Percentiles rank a stretch among this genome's conserved stretches.
Conservation (phyloP, 2,113 vertebrate species). For the Donacobius atricapilla region DNA sequence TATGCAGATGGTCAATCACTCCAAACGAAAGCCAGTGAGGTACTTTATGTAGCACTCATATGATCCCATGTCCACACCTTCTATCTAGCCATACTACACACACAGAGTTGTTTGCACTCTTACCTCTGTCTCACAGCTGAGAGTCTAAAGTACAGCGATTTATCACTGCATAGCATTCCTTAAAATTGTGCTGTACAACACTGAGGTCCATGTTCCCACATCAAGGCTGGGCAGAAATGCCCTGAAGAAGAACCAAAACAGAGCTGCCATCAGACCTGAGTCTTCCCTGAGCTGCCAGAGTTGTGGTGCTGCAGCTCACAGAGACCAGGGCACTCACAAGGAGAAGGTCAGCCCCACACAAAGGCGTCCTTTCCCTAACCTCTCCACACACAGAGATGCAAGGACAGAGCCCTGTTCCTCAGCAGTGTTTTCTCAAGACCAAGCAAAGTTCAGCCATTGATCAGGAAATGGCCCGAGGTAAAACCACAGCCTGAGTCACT, state of each 20-base stretch:
- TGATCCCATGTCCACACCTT: neutral
- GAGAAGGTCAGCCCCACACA: neutral
- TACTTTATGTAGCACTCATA: neutral
- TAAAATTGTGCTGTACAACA: neutral
- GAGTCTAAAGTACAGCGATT: neutral
- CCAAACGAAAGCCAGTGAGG: neutral
- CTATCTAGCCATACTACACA: neutral
- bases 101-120: neutral
- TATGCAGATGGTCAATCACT: neutral
- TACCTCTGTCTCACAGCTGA: rapidly evolving
- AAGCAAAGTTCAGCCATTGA: neutral
- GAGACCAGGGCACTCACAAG: rapidly evolving
- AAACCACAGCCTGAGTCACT: conserved; percentile 56
- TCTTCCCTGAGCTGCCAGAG: neutral
- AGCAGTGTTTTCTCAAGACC: neutral
- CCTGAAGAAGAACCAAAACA: neutral
- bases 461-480: conserved; percentile 31
- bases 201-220: neutral
- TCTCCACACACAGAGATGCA: neutral
- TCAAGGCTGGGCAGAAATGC: neutral
- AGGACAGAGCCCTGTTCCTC: neutral
- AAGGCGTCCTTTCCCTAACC: neutral
- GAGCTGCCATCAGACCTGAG: neutral
- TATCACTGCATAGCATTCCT: neutral
- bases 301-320: neutral